Percentiles rank a stretch among this genome's conserved stretches.
Conservation (phyloP, 1,140 invertebrate species). For the Lithobius niger region DNA sequence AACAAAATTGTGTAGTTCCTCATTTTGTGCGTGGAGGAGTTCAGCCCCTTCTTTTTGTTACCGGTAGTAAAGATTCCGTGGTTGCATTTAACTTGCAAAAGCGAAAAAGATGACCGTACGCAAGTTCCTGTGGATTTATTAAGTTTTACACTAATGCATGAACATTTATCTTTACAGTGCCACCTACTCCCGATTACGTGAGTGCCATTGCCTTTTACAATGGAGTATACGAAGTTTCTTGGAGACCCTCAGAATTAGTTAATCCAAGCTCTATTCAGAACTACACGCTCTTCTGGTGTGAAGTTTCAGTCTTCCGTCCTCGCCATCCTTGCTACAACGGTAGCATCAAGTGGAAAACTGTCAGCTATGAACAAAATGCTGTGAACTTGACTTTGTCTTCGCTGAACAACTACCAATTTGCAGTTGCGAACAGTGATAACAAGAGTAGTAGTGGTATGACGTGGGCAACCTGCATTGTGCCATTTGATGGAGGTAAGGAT, state of each 20-base stretch:
- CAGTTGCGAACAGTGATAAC: conserved; percentile 52
- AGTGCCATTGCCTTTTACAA: not conserved
- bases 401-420: conserved; percentile 45
- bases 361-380: not conserved
- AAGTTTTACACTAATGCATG: too few species aligned
- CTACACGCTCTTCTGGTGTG: not conserved
- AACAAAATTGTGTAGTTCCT: too few species aligned
- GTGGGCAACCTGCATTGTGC: conserved; percentile 58
- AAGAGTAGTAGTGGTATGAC: conserved; percentile 54
- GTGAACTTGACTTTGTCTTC: conserved; percentile 37
- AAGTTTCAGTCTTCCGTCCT: not conserved
- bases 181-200: not conserved
- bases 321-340: not conserved
- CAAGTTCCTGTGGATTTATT: too few species aligned
- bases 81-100: too few species aligned
- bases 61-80: too few species aligned
- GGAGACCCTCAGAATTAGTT: not conserved
- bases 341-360: not conserved
- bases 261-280: not conserved
- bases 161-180: not conserved
- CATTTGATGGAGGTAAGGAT: conserved; percentile 43
- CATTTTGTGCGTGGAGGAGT: too few species aligned
- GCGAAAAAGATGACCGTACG: too few species aligned
- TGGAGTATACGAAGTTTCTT: conserved; percentile 3
- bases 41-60: too few species aligned